phyloP scores from a whole-genome alignment of 1,140 invertebrate species.

The Adelges cooleyi region DNA sequence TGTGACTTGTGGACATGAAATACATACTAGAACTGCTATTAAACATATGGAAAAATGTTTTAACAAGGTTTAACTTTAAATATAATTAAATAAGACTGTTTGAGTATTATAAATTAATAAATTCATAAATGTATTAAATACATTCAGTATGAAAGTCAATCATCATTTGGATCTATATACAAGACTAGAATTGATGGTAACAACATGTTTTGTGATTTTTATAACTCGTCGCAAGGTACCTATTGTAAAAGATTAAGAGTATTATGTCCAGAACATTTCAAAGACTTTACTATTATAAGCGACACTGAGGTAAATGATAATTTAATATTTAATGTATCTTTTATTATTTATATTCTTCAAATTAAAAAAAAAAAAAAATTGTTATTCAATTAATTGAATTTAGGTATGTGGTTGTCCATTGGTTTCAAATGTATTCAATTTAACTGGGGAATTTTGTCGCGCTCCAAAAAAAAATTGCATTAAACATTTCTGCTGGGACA shows the following conservation, averaged over 20 bases:
- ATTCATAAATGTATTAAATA: conserved; percentile 29
- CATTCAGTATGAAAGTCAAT: conserved; percentile 82
- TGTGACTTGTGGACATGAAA: conserved; percentile 91
- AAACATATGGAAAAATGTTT: conserved; percentile 94
- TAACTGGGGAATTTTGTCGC: conserved; percentile 70
- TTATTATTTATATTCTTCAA: not conserved
- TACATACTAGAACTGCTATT: conserved; percentile 73
- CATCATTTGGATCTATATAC: conserved; percentile 88
- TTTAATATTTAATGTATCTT: not conserved
- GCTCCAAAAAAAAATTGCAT: conserved; percentile 82
- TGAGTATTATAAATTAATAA: not conserved
- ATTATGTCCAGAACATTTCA: conserved; percentile 94
- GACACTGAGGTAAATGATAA: conserved; percentile 49
- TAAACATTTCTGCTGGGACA: conserved; percentile 92
- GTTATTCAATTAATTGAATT: not conserved
- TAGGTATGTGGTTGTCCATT: conserved; percentile 83
- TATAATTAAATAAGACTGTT: not conserved
- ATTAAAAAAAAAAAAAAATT: not conserved
- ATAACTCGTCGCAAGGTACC: conserved; percentile 75
- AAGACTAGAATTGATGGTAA: conserved; percentile 88
- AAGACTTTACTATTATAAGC: conserved; percentile 74
- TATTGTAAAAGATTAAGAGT: conserved; percentile 94
- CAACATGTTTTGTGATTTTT: conserved; percentile 97
- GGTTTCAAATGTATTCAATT: conserved; percentile 66
- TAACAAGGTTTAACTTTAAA: conserved; percentile 55